Evolutionary conservation across 2,113 vertebrate species (phyloP).

Genomic region (Turnix velox): DNA sequence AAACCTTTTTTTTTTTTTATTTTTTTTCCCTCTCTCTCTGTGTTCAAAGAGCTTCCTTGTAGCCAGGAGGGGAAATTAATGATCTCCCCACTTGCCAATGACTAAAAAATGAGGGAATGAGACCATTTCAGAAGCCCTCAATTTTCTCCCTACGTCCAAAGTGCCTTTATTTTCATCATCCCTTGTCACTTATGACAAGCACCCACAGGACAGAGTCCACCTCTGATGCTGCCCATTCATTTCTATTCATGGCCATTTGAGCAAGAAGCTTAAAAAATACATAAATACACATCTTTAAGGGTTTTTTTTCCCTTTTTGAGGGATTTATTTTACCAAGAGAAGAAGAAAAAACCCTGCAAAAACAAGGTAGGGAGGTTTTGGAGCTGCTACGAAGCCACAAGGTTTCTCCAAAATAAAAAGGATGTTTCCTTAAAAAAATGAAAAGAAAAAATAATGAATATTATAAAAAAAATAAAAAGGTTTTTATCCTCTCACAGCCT

Average conservation of each 20-base stretch:
- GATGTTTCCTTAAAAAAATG: no score
- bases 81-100: conserved; percentile 33
- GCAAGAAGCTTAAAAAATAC: neutral
- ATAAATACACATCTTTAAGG: no score
- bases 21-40: no score
- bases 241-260: conserved; percentile 47
- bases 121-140: conserved; percentile 45
- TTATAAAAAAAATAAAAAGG: no score
- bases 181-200: conserved; percentile 39
- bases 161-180: conserved; percentile 54
- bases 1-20: no score
- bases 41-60: neutral
- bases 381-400: no score
- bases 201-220: conserved; percentile 28
- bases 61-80: conserved; percentile 13
- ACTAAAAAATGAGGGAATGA: conserved; percentile 28
- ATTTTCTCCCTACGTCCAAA: neutral
- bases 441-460: no score
- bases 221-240: conserved; percentile 4
- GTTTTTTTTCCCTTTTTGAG: neutral
- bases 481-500: no score
- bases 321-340: no score
- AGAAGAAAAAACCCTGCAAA: no score
- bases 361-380: no score
- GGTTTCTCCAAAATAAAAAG: no score